Conservation (phyloP, 2,797 vertebrate genomes). For the Falco peregrinus region DNA sequence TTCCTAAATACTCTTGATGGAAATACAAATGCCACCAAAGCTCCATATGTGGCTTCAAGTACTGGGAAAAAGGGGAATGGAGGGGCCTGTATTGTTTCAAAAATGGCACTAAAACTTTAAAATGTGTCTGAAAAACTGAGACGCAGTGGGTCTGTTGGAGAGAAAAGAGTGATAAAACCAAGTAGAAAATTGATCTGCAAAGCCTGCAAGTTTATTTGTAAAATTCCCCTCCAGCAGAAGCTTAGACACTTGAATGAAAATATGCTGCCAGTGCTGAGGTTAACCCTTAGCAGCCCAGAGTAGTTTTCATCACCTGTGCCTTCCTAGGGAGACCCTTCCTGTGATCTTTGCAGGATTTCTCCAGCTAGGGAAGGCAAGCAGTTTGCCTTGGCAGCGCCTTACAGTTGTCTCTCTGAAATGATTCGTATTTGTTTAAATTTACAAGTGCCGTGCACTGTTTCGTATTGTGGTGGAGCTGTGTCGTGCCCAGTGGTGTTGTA, state of each 20-base stretch:
- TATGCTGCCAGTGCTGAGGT: background rate
- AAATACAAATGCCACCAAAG: constrained; percentile 54
- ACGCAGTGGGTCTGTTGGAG: background rate
- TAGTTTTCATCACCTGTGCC: background rate
- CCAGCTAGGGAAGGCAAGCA: background rate
- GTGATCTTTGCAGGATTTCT: background rate
- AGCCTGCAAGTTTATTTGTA: constrained; percentile 72
- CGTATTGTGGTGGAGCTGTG: background rate
- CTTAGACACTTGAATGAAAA: constrained; percentile 54
- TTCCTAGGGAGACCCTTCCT: background rate
- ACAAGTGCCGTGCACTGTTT: background rate
- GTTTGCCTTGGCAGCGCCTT: background rate
- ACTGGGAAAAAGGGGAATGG: background rate
- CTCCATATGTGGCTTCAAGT: constrained; percentile 50
- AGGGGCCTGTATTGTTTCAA: constrained; percentile 27
- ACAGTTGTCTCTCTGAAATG: background rate
- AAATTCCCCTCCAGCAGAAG: constrained; percentile 63
- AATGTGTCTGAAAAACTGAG: constrained; percentile 12
- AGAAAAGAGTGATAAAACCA: constrained; percentile 60
- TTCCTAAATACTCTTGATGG: constrained; percentile 67
- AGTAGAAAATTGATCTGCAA: constrained; percentile 73
- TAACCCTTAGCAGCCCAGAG: constrained; percentile 42
- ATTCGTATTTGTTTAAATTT: background rate
- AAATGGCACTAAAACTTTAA: constrained; percentile 54
- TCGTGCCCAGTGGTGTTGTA: background rate